These are phyloP conservation scores for Perizoma flavofasciatum DNA, from an alignment of 2,888 invertebrate species.

Conservation along the genomic window DNA sequence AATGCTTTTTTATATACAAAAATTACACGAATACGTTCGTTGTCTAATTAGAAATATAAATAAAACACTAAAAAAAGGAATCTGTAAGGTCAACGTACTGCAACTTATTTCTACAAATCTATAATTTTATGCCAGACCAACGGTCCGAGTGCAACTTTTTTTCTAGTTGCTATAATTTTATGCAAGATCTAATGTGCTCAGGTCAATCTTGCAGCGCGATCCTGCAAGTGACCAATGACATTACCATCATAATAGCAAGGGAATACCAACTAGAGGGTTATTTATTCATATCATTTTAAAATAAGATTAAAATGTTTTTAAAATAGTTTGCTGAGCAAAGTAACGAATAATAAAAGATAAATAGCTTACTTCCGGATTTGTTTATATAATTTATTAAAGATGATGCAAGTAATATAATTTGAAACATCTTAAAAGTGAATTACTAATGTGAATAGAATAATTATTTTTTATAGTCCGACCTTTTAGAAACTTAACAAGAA, in stretches of 20 bases:
- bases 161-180: conserved; percentile 61
- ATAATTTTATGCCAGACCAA: conserved; percentile 40
- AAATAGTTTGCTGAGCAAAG: conserved; percentile 1
- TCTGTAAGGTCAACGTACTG: conserved; percentile 19
- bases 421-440: too few species aligned
- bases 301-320: conserved; percentile 3
- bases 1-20: too few species aligned
- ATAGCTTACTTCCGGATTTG: conserved; percentile 28
- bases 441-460: too few species aligned
- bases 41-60: neutral
- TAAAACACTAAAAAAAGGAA: neutral
- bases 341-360: neutral
- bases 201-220: conserved; percentile 68
- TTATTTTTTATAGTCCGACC: too few species aligned
- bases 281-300: conserved; percentile 34
- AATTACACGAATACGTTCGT: too few species aligned
- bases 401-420: neutral
- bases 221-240: conserved; percentile 41
- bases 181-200: conserved; percentile 70
- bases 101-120: conserved; percentile 8
- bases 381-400: neutral
- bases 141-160: conserved; percentile 51
- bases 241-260: conserved; percentile 69
- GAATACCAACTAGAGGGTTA: conserved; percentile 46
- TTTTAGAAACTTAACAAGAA: too few species aligned